Evolutionary conservation across 2,797 vertebrate species (phyloP), one percentile per base, ranked within the genome.

Genomic region (Agapornis canus): DNA sequence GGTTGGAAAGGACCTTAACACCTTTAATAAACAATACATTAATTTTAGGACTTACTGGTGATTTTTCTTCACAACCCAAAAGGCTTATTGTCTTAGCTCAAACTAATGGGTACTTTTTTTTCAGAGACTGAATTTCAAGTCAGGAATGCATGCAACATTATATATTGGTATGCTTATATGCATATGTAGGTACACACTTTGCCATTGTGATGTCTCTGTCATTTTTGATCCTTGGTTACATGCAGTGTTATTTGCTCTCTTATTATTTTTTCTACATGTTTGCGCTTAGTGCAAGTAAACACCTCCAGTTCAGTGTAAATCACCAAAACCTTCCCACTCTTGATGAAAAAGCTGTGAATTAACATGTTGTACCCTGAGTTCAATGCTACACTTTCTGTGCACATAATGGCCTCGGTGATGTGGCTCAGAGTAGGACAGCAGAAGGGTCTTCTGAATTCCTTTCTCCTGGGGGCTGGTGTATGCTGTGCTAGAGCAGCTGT

Each of bases 331-430:
- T 59, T 80, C 72, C 79, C 66, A 26, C 48, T 83, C n/a, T 23
- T 4, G 0, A 1, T 2, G 54, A 69, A 70, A 78, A 83, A 13
- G 6, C 10, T 4, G 0, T 27, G 7, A 47, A 11, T 54, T 63
- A 11, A 3, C 47, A 4, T 25, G 19, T 51, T 35, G 25, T 27
- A 32, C 52, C 21, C 52, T 19, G 32, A 35, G 56, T n/a, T 73
- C 42, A 49, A 43, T 18, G 2, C 29, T 12, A 0, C 11, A 22
- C 40, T 48, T 79, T 79, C 59, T 29, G 32, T 31, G 29, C 43
- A 8, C 9, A 0, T 9, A 43, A 11, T 8, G 39, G 49, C 35
- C 48, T 75, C 0, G 0, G 31, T 32, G 32, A 18, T 4, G 4
- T 29, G 48, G 37, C 16, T 75, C 1, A 3, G 47, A 49, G 75